Base-by-base conservation (phyloP, 2,888 invertebrate genomes). In the Sceliomorpha sp. region DNA sequence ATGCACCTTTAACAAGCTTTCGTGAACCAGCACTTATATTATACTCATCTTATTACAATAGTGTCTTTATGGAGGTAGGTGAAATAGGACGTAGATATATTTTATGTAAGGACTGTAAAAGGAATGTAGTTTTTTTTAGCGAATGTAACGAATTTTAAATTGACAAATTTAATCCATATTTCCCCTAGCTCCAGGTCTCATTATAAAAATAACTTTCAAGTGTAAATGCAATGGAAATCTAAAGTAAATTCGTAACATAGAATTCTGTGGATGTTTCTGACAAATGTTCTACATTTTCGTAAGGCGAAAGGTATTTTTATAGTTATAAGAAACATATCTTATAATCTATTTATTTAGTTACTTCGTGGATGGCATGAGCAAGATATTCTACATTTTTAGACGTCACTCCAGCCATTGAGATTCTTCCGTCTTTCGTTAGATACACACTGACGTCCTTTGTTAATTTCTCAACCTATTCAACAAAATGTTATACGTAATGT, bases 381-480 rank as follows among this genome's bases (percentile, higher is more conserved):
- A 99, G 90, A 88, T 99, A 98, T 72, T 93, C 94, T 0, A 99
- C 98, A 89, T 99, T 99, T 86, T 95, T 94, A 1, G 97, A 95
- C 0, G 97, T 95, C 3, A 99, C 94, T 50, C 99, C 99, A 55
- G 99, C 98, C 90, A 99, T 96, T 1, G 98, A 99, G 88, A 99
- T 98, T 78, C 99, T 94, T 0, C 99, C 99, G 89, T 99, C 99
- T 89, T 97, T 97, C 0, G 99, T 98, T 74, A 99, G 90, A 88
- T 97, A 99, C 75, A 99, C 91, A 87, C 96, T 96, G 90, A 93
- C 96, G 17, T 99, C 95, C 83, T 97, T 97, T 0, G 93, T 96
- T 42, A 99, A 88, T 71, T 92, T 92, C 77, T 93, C 96, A 50
- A 96, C 96, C 96, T 96, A n/a, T n/a, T n/a, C n/a, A n/a, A n/a